Evolutionary conservation across 2,797 vertebrate species (phyloP).

Genomic region (Eulemur albifrons): DNA sequence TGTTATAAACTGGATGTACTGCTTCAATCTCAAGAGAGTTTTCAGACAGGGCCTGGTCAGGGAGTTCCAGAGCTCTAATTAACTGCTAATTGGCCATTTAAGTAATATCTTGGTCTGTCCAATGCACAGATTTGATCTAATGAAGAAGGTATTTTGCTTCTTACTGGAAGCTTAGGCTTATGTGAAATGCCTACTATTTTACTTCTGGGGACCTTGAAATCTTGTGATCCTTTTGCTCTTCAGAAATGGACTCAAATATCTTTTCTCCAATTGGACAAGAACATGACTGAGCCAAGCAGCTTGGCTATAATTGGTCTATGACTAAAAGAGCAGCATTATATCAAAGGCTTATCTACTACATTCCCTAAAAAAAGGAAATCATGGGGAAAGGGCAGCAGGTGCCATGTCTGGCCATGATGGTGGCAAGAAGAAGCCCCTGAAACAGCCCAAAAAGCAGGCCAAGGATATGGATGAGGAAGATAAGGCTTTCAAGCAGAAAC

Average conservation of each 20-base stretch:
- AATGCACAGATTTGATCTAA: constrained; percentile 10
- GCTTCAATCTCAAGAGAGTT: constrained; percentile 14
- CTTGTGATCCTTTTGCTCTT: neutral
- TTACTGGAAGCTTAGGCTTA: neutral
- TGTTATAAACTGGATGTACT: neutral
- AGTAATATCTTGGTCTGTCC: constrained; percentile 12
- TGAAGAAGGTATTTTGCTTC: constrained; percentile 25
- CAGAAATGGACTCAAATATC: constrained; percentile 24
- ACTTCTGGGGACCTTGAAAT: neutral
- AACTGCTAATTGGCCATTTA: constrained; percentile 57
- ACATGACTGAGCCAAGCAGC: neutral
- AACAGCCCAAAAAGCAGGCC: neutral
- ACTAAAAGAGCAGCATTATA: neutral
- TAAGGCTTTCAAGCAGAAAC: neutral
- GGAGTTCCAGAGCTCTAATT: constrained; percentile 51
- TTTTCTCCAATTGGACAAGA: neutral
- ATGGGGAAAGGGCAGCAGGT: neutral
- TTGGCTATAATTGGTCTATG: neutral
- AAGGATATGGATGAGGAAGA: neutral
- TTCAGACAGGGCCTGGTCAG: neutral
- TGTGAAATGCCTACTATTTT: neutral
- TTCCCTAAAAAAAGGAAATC: constrained; percentile 18
- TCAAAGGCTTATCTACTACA: neutral
- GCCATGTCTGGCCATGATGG: neutral
- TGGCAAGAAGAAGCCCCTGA: neutral